Conservation (phyloP, 2,113 vertebrate genomes). For the Psettodes erumei region DNA sequence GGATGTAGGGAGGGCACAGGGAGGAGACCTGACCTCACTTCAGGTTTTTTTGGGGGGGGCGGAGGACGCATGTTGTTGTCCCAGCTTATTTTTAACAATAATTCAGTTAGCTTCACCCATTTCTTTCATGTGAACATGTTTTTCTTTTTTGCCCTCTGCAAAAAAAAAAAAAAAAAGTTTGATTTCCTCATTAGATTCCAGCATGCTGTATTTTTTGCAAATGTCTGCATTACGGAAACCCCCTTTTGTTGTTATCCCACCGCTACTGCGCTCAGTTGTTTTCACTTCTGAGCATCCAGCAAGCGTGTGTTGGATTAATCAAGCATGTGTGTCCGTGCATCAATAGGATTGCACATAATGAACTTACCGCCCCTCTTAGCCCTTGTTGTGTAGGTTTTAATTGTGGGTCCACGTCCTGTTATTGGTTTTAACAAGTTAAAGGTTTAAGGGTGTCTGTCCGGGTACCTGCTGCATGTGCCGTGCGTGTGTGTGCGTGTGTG, state of each 20-base stretch:
- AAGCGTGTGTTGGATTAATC: conserved; percentile 53
- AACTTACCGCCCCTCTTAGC: conserved; percentile 60
- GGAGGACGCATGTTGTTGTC: conserved; percentile 31
- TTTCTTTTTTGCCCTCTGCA: too few relatives aligned
- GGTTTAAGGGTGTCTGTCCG: conserved; percentile 36
- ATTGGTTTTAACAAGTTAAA: conserved; percentile 49
- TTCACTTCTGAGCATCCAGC: conserved; percentile 23
- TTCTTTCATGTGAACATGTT: background rate
- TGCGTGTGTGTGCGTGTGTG: conserved; percentile 17
- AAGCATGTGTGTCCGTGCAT: conserved; percentile 52
- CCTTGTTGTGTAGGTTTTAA: conserved; percentile 46
- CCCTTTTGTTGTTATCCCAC: background rate
- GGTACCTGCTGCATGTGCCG: conserved; percentile 12
- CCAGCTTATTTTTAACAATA: conserved; percentile 1
- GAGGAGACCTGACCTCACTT: conserved; percentile 55
- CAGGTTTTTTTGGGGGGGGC: conserved; percentile 49
- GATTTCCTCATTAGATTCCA: conserved; percentile 6
- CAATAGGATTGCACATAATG: conserved; percentile 69
- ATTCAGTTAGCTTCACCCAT: background rate
- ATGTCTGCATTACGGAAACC: background rate
- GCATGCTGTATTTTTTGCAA: background rate
- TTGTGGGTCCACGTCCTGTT: conserved; percentile 26
- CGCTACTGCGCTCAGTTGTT: conserved; percentile 26
- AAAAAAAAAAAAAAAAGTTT: background rate
- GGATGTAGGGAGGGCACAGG: conserved; percentile 56